Evolutionary conservation across 2,113 vertebrate species (phyloP).

Genomic region (Elaphurus davidianus): DNA sequence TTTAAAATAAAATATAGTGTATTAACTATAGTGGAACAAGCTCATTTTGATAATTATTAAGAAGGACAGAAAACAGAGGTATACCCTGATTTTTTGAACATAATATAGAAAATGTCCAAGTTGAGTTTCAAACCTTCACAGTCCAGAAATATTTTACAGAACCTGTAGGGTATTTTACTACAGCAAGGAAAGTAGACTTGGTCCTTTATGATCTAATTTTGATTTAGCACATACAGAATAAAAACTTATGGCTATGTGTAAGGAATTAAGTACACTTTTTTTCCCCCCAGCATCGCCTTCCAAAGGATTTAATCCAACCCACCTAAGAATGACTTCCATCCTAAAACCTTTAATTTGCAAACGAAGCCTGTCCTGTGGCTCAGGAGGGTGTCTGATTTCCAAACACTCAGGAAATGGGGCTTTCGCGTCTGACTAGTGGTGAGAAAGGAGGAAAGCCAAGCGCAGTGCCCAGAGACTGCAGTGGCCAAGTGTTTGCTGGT

Average conservation of each 20-base stretch:
- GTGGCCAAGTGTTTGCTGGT: neutral
- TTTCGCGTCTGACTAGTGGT: neutral
- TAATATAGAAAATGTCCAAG: neutral
- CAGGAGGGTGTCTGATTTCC: neutral
- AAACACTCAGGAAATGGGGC: neutral
- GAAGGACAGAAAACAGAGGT: neutral
- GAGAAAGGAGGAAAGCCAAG: neutral
- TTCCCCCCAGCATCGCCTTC: neutral
- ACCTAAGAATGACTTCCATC: neutral
- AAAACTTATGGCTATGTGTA: constrained; percentile 19
- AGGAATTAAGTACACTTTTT: constrained; percentile 16
- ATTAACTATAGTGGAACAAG: neutral
- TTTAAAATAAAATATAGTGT: neutral
- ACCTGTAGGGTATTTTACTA: neutral
- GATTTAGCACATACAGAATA: constrained; percentile 1
- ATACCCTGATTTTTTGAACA: neutral
- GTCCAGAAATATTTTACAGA: constrained; percentile 19
- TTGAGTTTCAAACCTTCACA: constrained; percentile 4
- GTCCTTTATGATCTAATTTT: constrained; percentile 14
- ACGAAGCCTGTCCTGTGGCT: neutral
- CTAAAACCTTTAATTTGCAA: constrained; percentile 27
- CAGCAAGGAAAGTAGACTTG: neutral
- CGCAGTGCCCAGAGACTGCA: neutral
- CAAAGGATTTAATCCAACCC: constrained; percentile 15
- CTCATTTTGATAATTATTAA: neutral